Percentiles rank a stretch among this genome's conserved stretches.
phyloP scores from a whole-genome alignment of 2,113 vertebrate species.

The Paradoxurus hermaphroditus region DNA sequence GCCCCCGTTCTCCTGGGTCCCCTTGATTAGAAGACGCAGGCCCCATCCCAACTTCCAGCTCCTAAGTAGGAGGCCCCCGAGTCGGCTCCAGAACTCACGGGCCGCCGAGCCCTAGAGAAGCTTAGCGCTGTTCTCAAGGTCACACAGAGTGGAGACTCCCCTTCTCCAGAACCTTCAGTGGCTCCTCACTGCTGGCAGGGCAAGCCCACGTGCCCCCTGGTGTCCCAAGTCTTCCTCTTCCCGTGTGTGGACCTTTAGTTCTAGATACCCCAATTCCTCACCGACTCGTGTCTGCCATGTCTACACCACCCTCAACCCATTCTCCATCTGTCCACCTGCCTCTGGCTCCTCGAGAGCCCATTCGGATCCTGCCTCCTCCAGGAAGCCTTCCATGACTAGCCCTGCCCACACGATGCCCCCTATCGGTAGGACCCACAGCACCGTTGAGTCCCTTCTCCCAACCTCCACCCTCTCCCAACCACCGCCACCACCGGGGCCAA shows the following conservation, averaged over 20 bases:
- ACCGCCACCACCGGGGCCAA: neutral
- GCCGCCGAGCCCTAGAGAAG: neutral
- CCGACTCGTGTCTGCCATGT: neutral
- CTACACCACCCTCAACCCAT: accelerated
- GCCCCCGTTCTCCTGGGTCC: neutral
- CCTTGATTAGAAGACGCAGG: neutral
- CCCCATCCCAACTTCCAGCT: neutral
- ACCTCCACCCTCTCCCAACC: too few relatives aligned
- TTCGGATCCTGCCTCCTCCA: neutral
- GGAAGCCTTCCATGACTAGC: neutral
- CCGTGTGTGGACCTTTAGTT: neutral
- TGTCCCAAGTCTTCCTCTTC: neutral
- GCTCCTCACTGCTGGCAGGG: neutral
- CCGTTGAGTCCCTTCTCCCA: neutral
- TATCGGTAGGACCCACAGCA: neutral
- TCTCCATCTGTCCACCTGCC: neutral
- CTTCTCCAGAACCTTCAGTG: neutral
- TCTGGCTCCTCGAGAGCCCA: neutral
- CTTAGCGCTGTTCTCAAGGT: neutral
- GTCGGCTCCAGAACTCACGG: neutral
- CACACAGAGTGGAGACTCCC: neutral
- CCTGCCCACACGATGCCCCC: neutral
- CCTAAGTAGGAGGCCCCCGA: neutral
- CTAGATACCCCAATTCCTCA: neutral
- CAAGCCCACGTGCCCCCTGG: neutral